These are phyloP conservation scores for Puntigrus tetrazona DNA, from an alignment of 2,113 vertebrate genomes.

Conservation along the genomic window DNA sequence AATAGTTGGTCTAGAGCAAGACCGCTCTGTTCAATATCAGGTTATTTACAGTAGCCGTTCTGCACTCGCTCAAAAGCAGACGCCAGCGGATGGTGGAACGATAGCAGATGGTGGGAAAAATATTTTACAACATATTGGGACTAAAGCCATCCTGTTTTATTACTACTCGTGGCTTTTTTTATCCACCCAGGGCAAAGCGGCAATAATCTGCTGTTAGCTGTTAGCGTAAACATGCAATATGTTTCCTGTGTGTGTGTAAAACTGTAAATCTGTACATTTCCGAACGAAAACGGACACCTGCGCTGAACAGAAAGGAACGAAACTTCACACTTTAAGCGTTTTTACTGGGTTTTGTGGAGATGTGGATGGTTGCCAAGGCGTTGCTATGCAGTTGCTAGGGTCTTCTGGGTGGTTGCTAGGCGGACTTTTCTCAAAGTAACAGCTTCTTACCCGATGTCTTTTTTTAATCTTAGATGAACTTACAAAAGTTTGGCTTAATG, in stretches of 20 bases:
- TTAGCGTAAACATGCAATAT: neutral
- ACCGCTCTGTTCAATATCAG: neutral
- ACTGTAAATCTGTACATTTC: neutral
- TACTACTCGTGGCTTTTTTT: neutral
- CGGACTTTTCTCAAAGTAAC: neutral
- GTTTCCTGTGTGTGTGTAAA: neutral
- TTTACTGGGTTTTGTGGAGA: neutral
- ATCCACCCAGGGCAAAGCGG: neutral
- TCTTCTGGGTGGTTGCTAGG: too few species aligned
- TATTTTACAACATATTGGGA: conserved; percentile 1
- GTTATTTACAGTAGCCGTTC: neutral
- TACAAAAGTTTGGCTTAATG: neutral
- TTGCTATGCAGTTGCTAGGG: too few species aligned
- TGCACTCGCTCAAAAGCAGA: neutral
- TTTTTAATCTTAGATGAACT: neutral
- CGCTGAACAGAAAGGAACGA: neutral
- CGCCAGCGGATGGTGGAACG: neutral
- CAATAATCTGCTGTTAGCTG: neutral
- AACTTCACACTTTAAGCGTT: neutral
- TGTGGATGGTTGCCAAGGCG: too few species aligned
- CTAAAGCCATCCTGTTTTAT: neutral
- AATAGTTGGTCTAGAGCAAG: neutral
- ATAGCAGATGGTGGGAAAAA: neutral
- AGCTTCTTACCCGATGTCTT: neutral
- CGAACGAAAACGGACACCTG: neutral